These are phyloP conservation scores for Helicoverpa zea DNA, from an alignment of 1,140 invertebrate species.

Conservation along the genomic window DNA sequence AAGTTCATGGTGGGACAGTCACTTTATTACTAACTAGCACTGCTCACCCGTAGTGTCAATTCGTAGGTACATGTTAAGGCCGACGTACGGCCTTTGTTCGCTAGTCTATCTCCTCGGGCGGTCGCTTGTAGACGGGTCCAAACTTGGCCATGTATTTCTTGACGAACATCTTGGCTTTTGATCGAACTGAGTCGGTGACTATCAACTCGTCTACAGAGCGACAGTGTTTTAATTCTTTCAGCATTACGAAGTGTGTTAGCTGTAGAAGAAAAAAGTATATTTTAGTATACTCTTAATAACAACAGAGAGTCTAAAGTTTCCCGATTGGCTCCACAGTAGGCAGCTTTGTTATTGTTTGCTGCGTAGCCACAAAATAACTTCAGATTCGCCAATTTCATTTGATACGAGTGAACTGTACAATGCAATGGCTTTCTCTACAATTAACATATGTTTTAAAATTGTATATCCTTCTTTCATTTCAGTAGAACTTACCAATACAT, in stretches of 20 bases:
- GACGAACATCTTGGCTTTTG: conserved; percentile 98
- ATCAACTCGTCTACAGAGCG: conserved; percentile 94
- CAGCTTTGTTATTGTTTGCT: too few relatives aligned
- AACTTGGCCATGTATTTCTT: conserved; percentile 98
- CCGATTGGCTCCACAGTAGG: too few relatives aligned
- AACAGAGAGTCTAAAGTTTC: too few relatives aligned
- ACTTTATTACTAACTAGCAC: neutral
- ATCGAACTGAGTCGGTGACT: conserved; percentile 96
- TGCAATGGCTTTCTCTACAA: too few relatives aligned
- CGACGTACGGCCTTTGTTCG: conserved; percentile 22
- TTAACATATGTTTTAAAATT: too few relatives aligned
- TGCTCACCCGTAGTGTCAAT: too few relatives aligned
- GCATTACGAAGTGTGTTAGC: conserved; percentile 98
- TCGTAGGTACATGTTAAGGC: neutral
- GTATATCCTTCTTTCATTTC: too few relatives aligned
- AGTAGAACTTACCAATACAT: too few relatives aligned
- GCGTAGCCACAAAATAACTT: too few relatives aligned
- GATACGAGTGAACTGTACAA: too few relatives aligned
- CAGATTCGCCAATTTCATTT: too few relatives aligned
- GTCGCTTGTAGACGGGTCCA: conserved; percentile 90
- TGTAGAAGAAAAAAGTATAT: conserved; percentile 85
- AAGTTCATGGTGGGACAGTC: neutral
- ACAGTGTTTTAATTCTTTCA: conserved; percentile 98
- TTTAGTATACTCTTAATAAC: neutral
- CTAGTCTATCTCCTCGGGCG: conserved; percentile 87